A percentile compares a stretch with the other conserved stretches of the same genome.
These are phyloP conservation scores for Leistus spinibarbis DNA, from an alignment of 2,888 invertebrate species.

Conservation along the genomic window DNA sequence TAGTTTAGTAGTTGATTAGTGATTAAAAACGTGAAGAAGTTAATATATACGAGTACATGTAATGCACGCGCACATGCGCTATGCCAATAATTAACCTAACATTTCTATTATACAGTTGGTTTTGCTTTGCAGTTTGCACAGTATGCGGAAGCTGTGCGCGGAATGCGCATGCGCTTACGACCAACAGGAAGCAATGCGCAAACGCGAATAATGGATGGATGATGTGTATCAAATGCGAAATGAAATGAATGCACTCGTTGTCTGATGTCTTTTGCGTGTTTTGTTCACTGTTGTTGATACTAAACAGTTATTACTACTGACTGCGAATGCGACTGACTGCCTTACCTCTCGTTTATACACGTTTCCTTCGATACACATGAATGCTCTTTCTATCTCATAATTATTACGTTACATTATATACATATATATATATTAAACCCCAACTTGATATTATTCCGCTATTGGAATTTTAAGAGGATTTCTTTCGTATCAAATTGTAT, in stretches of 20 bases:
- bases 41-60: not conserved
- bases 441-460: too few species aligned
- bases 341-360: not conserved
- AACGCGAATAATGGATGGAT: too few species aligned
- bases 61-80: not conserved
- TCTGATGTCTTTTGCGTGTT: too few species aligned
- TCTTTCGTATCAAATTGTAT: too few species aligned
- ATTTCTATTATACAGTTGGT: not conserved
- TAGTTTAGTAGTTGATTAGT: not conserved
- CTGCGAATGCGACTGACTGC: too few species aligned
- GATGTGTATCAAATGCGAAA: not conserved
- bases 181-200: not conserved
- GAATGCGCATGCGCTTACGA: not conserved
- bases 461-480: too few species aligned
- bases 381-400: not conserved
- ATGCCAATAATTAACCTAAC: not conserved
- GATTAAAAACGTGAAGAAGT: not conserved
- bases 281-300: not conserved
- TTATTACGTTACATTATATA: not conserved
- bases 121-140: not conserved
- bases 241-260: too few species aligned
- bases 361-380: not conserved
- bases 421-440: too few species aligned
- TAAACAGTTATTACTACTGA: not conserved
- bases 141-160: not conserved